Percentiles rank a stretch among this genome's conserved stretches.
Evolutionary conservation across 1,140 invertebrate genomes (phyloP).

Genomic region (Globodera ellingtonae): DNA sequence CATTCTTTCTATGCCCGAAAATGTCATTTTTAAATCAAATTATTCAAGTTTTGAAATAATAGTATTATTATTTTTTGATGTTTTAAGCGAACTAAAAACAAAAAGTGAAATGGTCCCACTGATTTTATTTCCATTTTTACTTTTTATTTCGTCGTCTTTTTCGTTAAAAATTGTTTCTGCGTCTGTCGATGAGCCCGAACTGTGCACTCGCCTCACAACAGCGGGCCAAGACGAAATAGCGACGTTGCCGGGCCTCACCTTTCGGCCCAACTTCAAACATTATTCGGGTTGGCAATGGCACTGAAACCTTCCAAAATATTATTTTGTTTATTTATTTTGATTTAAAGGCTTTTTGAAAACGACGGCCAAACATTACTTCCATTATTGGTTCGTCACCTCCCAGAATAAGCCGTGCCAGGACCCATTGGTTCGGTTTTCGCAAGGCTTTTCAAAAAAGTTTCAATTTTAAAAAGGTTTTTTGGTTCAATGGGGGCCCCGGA

Average conservation of each 20-base stretch:
- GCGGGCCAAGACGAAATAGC: slow-evolving; percentile 26
- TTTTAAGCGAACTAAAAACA: no score
- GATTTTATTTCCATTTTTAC: background rate
- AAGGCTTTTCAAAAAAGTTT: no score
- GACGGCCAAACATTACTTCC: slow-evolving; percentile 37
- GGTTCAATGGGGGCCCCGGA: slow-evolving; percentile 71
- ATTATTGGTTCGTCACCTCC: slow-evolving; percentile 69
- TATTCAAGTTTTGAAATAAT: no score
- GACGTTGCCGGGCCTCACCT: slow-evolving; percentile 55
- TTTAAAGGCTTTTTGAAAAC: slow-evolving; percentile 21
- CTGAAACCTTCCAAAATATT: background rate
- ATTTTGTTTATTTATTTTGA: background rate
- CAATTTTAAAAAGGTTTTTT: slow-evolving; percentile 65
- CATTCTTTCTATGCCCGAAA: no score
- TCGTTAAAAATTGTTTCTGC: no score
- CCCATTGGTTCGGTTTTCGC: slow-evolving; percentile 67
- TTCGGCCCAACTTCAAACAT: slow-evolving; percentile 51
- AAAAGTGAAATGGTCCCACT: background rate
- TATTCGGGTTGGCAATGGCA: slow-evolving; percentile 49
- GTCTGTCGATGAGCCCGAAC: background rate
- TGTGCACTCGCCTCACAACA: background rate
- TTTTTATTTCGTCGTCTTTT: background rate
- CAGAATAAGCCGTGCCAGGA: slow-evolving; percentile 65
- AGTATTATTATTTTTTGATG: no score
- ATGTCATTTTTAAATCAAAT: no score